Conservation (phyloP, 2,113 vertebrate genomes). For the Corythaeola cristata region DNA sequence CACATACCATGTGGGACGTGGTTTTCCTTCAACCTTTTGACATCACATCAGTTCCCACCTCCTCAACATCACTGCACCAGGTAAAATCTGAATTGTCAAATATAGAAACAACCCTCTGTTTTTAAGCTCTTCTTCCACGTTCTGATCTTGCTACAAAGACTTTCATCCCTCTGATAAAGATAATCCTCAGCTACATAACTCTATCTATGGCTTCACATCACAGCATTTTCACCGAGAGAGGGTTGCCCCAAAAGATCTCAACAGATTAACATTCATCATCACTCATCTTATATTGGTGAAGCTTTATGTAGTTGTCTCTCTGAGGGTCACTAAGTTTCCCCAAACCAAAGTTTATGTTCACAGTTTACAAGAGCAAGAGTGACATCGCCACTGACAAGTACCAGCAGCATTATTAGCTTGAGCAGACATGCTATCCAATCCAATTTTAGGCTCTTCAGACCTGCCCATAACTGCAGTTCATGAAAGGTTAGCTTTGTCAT, state of each 20-base stretch:
- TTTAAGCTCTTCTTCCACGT: neutral
- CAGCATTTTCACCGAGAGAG: neutral
- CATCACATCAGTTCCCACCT: neutral
- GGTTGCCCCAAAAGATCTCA: neutral
- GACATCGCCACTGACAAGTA: constrained; percentile 3
- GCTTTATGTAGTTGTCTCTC: neutral
- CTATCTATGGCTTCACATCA: neutral
- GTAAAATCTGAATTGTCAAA: neutral
- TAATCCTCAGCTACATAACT: neutral
- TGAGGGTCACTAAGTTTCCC: neutral
- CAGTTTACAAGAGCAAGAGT: neutral
- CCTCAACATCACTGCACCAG: neutral
- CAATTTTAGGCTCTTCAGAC: constrained; percentile 43
- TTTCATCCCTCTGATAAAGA: neutral
- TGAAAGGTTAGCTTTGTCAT: constrained; percentile 50
- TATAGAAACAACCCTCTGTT: neutral
- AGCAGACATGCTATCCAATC: constrained; percentile 34
- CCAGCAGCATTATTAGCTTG: constrained; percentile 37
- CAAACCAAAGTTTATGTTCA: constrained; percentile 20
- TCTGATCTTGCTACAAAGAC: neutral
- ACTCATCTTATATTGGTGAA: neutral
- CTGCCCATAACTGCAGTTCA: constrained; percentile 35
- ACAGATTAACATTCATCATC: neutral
- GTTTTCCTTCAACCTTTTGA: neutral
- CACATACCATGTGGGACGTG: neutral